These are phyloP conservation scores for Dynastes maya DNA, from an alignment of 2,888 invertebrate species.

Conservation along the genomic window DNA sequence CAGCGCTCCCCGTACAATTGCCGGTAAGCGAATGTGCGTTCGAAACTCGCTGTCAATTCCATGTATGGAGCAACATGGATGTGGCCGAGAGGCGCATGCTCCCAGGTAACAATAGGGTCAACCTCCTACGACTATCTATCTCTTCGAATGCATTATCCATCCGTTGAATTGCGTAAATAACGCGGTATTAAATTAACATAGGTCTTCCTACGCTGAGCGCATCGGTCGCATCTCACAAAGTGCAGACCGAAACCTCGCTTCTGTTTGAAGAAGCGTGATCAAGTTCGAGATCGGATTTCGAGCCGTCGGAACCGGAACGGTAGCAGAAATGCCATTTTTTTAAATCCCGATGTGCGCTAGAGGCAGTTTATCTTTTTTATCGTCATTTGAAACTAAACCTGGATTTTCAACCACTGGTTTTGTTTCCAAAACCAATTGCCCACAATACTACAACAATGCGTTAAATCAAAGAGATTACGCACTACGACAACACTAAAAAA, in stretches of 20 bases:
- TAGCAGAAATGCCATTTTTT: neutral
- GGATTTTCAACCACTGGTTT: too few relatives aligned
- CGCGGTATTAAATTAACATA: conserved; percentile 56
- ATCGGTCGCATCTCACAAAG: conserved; percentile 25
- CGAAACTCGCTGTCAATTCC: conserved; percentile 45
- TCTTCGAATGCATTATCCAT: conserved; percentile 55
- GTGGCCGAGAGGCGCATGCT: conserved; percentile 55
- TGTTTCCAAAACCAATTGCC: too few relatives aligned
- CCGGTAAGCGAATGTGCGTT: conserved; percentile 39
- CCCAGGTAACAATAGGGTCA: conserved; percentile 62
- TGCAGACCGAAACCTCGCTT: conserved; percentile 14
- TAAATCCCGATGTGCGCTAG: neutral
- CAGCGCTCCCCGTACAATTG: conserved; percentile 22
- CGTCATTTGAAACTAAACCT: neutral
- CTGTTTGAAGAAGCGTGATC: conserved; percentile 3
- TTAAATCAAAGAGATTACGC: too few relatives aligned
- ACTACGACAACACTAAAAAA: too few relatives aligned
- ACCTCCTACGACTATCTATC: conserved; percentile 62
- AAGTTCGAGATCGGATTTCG: neutral
- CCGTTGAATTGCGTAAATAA: conserved; percentile 63
- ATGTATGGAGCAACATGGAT: conserved; percentile 51
- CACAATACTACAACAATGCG: too few relatives aligned
- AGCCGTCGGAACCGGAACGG: neutral
- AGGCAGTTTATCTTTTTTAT: neutral
- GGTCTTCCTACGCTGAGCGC: conserved; percentile 56